Percentiles rank a stretch among this genome's conserved stretches.
phyloP scores from a whole-genome alignment of 2,113 vertebrate species.

The Arenaria interpres region DNA sequence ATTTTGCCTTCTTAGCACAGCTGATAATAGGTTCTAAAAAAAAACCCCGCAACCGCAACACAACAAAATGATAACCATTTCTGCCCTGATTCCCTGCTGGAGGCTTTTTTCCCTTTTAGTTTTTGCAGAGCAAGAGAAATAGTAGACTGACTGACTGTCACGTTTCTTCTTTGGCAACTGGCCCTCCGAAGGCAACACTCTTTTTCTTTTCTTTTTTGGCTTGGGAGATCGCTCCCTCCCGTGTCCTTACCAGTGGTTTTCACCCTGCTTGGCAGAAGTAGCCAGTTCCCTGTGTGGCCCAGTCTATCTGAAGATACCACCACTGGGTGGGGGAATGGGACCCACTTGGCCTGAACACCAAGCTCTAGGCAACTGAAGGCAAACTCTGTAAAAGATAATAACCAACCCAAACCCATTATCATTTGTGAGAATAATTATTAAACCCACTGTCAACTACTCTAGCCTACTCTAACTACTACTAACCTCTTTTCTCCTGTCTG shows the following conservation, averaged over 20 bases:
- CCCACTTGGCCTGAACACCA: neutral
- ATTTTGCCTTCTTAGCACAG: neutral
- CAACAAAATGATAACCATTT: neutral
- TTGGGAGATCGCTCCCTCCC: neutral
- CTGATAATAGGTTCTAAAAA: neutral
- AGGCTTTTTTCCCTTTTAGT: neutral
- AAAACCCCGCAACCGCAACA: neutral
- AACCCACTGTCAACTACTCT: neutral
- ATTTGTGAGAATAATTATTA: neutral
- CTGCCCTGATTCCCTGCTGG: neutral
- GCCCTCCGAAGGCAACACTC: neutral
- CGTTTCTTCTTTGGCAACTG: neutral
- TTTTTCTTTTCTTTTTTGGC: neutral
- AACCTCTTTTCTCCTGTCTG: neutral
- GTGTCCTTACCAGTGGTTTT: neutral
- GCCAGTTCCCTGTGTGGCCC: neutral
- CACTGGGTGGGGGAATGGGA: neutral
- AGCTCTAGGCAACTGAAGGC: neutral
- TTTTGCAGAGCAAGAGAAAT: neutral
- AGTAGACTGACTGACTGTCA: neutral
- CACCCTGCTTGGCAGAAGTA: neutral
- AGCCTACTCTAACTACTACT: neutral
- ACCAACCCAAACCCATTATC: neutral
- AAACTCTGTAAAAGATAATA: neutral
- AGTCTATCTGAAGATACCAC: neutral